A percentile compares a stretch with the other conserved stretches of the same genome.
Conservation (phyloP, 2,888 invertebrate genomes). For the Dolomedes plantarius region DNA sequence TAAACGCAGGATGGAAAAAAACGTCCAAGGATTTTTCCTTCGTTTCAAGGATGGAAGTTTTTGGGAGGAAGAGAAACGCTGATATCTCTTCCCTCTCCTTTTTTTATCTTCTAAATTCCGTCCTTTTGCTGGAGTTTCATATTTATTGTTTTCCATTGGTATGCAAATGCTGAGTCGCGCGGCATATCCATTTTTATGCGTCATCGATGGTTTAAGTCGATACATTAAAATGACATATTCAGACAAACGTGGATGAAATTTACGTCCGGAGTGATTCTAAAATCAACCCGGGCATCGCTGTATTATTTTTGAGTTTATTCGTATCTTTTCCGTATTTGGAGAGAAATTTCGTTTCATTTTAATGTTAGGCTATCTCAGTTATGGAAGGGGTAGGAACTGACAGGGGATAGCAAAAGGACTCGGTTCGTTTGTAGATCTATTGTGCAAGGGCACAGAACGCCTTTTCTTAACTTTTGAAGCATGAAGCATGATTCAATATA, state of each 20-base stretch:
- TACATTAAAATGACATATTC: slow-evolving; percentile 67
- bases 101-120: slow-evolving; percentile 4
- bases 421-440: neutral
- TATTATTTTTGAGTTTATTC: neutral
- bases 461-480: neutral
- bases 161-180: slow-evolving; percentile 50
- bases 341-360: neutral
- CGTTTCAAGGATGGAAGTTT: slow-evolving; percentile 46
- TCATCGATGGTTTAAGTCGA: slow-evolving; percentile 38
- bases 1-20: slow-evolving; percentile 25
- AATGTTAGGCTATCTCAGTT: neutral
- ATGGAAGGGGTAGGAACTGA: too few relatives aligned
- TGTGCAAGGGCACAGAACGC: neutral
- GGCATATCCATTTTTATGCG: slow-evolving; percentile 29
- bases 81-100: neutral
- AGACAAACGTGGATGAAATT: slow-evolving; percentile 26
- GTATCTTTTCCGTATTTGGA: neutral
- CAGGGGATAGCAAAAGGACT: neutral
- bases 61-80: slow-evolving; percentile 24
- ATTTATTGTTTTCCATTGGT: slow-evolving; percentile 63
- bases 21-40: slow-evolving; percentile 17
- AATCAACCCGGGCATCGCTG: slow-evolving; percentile 9
- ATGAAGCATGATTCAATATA: neutral
- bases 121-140: slow-evolving; percentile 33
- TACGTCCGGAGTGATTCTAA: slow-evolving; percentile 11